Conservation (phyloP, 2,888 invertebrate species). For the Ceraclea dissimilis region DNA sequence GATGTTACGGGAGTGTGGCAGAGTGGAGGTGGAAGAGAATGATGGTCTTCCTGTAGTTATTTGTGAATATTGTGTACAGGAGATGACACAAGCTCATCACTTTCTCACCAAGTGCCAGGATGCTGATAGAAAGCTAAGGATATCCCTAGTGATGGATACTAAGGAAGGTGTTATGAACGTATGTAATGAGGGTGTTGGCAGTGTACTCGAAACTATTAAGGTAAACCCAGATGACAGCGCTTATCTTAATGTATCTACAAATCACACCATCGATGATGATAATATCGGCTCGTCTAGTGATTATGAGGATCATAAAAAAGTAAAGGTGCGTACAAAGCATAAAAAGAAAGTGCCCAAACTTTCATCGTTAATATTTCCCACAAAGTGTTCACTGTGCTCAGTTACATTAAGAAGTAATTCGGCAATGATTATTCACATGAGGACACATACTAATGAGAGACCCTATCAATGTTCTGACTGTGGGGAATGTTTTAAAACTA, state of each 20-base stretch:
- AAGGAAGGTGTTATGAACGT: too few species aligned
- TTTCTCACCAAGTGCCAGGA: slow-evolving; percentile 16
- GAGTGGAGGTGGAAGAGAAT: slow-evolving; percentile 7
- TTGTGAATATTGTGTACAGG: slow-evolving; percentile 12
- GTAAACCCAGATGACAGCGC: neutral
- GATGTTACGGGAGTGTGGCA: slow-evolving; percentile 11
- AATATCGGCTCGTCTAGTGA: neutral
- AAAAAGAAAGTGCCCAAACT: neutral
- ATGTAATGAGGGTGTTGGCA: too few species aligned
- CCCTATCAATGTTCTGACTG: slow-evolving; percentile 19
- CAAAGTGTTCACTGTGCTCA: slow-evolving; percentile 10
- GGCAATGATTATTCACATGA: slow-evolving; percentile 13
- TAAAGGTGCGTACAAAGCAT: too few species aligned
- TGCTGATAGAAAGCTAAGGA: slow-evolving; percentile 8
- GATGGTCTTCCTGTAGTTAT: slow-evolving; percentile 18
- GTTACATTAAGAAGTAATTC: slow-evolving; percentile 4
- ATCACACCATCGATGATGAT: neutral
- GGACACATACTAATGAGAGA: slow-evolving; percentile 21
- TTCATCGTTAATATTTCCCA: neutral
- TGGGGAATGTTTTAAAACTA: slow-evolving; percentile 5
- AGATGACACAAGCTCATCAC: slow-evolving; percentile 10
- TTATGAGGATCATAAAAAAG: too few species aligned
- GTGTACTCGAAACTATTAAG: too few species aligned
- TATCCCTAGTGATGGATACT: neutral
- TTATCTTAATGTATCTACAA: neutral